Percentiles rank a stretch among this genome's conserved stretches.
phyloP scores from a whole-genome alignment of 2,797 vertebrate species.

The Myotis vivesi region DNA sequence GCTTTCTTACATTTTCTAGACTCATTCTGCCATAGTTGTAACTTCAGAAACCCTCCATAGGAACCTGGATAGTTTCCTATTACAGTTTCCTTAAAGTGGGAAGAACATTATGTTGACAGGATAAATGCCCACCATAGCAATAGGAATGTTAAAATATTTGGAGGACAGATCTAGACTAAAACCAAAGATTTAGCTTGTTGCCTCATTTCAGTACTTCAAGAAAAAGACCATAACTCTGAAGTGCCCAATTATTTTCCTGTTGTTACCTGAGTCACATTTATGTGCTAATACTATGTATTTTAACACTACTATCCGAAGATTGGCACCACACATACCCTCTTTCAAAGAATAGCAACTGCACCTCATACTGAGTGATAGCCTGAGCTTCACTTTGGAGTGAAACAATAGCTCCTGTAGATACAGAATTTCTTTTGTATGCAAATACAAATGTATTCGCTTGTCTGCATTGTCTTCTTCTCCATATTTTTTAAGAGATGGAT shows the following conservation, averaged over 20 bases:
- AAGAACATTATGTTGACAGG: not conserved
- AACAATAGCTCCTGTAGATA: not conserved
- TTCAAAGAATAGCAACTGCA: not conserved
- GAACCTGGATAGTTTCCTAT: not conserved
- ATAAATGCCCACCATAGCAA: not conserved
- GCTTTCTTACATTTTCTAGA: not conserved
- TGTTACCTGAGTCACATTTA: not conserved
- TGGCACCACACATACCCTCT: not conserved
- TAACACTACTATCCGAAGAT: not conserved
- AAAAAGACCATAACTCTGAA: not conserved
- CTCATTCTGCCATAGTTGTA: not conserved
- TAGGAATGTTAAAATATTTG: not conserved
- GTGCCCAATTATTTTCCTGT: not conserved
- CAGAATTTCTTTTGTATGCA: not conserved
- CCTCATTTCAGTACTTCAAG: not conserved
- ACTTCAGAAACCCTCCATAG: not conserved
- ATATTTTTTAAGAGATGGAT: not conserved
- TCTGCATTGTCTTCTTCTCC: not conserved
- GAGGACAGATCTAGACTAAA: not conserved
- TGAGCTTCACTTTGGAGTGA: not conserved
- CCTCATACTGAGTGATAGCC: not conserved
- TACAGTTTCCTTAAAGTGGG: not conserved
- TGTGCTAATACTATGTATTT: not conserved
- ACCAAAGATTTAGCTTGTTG: not conserved
- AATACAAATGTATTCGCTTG: not conserved